Evolutionary conservation across 2,888 invertebrate species (phyloP).

Genomic region (Tenthredo distinguenda): DNA sequence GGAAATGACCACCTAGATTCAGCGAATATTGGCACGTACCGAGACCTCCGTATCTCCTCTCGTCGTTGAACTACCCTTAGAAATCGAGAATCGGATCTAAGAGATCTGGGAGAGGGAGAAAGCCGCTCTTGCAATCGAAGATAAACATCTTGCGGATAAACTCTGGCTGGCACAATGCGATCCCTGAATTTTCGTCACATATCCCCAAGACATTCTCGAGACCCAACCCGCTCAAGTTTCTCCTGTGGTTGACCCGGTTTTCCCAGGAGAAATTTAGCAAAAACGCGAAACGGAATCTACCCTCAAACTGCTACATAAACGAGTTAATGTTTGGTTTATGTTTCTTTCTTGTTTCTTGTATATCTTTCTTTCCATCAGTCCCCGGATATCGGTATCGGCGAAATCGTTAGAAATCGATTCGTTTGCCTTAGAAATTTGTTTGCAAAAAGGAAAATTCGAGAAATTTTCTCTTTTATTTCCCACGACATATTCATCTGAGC

Average conservation of each 20-base stretch:
- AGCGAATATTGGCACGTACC: conserved; percentile 39
- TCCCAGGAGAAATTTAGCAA: conserved; percentile 38
- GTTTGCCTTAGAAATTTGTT: no score
- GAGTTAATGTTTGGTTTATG: conserved; percentile 22
- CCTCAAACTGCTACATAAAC: conserved; percentile 22
- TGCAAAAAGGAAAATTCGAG: no score
- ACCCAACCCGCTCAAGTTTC: background rate
- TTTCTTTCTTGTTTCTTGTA: background rate
- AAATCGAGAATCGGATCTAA: conserved; percentile 26
- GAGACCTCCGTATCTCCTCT: conserved; percentile 17
- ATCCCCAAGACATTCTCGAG: background rate
- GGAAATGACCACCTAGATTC: conserved; percentile 43
- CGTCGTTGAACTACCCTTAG: conserved; percentile 19
- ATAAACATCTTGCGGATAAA: conserved; percentile 40
- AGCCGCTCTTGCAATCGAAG: conserved; percentile 12
- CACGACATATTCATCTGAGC: no score
- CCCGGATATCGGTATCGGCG: no score
- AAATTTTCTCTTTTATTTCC: no score
- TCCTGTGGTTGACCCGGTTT: background rate
- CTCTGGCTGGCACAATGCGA: conserved; percentile 31
- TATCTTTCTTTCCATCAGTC: background rate
- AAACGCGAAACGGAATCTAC: conserved; percentile 18
- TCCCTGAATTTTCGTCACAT: conserved; percentile 20
- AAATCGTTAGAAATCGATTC: no score
- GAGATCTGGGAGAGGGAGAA: background rate